A percentile compares a stretch with the other conserved stretches of the same genome.
Conservation (phyloP, 1,140 invertebrate species). For the Littorina saxatilis region DNA sequence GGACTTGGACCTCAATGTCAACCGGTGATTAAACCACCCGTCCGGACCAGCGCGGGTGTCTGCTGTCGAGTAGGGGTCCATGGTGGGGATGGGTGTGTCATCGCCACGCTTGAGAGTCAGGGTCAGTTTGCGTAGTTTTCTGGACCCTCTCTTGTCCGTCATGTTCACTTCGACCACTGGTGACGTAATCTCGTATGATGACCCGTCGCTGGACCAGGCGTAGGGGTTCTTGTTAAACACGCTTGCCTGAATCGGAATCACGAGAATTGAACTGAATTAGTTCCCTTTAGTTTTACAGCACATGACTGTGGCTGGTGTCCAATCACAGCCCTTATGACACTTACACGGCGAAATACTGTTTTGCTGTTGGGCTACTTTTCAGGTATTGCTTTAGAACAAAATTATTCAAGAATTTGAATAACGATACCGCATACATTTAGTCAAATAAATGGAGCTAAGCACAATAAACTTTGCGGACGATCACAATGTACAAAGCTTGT, state of each 20-base stretch:
- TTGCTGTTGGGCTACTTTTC: too few relatives aligned
- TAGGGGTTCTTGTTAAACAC: constrained; percentile 33
- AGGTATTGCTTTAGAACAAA: too few relatives aligned
- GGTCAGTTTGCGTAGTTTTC: constrained; percentile 11
- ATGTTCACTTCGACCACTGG: constrained; percentile 36
- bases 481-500: too few relatives aligned
- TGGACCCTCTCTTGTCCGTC: neutral
- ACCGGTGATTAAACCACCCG: constrained; percentile 35
- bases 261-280: neutral
- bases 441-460: too few relatives aligned
- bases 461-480: too few relatives aligned
- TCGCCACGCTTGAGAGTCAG: neutral
- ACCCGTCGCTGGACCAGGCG: constrained; percentile 15
- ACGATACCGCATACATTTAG: too few relatives aligned
- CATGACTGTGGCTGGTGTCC: neutral
- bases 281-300: neutral
- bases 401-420: too few relatives aligned
- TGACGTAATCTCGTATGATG: constrained; percentile 35
- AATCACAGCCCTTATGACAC: neutral
- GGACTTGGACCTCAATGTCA: neutral
- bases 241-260: constrained; percentile 22
- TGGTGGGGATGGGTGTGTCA: neutral
- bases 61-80: constrained; percentile 7
- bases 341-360: too few relatives aligned
- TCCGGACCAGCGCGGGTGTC: constrained; percentile 17